phyloP scores from a whole-genome alignment of 2,113 vertebrate species.

The Eupsittula cactorum region DNA sequence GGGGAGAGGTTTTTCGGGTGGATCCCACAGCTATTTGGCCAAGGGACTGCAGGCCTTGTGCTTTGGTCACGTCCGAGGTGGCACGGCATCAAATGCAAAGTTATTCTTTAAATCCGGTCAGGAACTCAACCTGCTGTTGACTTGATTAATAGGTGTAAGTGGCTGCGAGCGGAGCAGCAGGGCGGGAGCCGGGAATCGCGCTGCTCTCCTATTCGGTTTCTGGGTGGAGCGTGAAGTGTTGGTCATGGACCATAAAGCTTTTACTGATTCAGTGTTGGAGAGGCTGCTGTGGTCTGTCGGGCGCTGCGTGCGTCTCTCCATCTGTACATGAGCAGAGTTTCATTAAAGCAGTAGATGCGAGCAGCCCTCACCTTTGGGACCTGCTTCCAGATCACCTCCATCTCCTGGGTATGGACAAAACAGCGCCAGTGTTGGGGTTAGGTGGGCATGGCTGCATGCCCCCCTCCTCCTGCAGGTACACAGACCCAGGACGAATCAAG shows the following conservation, averaged over 20 bases:
- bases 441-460: background rate
- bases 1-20: fast-evolving
- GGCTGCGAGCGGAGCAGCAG: background rate
- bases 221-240: constrained; percentile 39
- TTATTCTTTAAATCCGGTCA: background rate
- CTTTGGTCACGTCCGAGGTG: background rate
- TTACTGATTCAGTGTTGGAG: background rate
- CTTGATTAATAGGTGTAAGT: background rate
- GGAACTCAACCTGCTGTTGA: background rate
- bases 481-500: background rate
- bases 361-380: background rate
- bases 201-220: constrained; percentile 5
- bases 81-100: background rate
- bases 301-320: background rate
- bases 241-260: constrained; percentile 44
- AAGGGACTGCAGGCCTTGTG: background rate
- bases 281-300: background rate
- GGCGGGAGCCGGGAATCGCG: background rate
- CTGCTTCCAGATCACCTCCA: background rate
- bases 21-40: background rate
- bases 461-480: background rate
- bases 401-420: background rate
- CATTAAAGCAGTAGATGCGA: background rate
- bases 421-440: background rate
- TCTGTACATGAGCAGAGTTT: background rate